phyloP scores from a whole-genome alignment of 2,797 vertebrate genomes.

The Poeciliopsis presidionis region DNA sequence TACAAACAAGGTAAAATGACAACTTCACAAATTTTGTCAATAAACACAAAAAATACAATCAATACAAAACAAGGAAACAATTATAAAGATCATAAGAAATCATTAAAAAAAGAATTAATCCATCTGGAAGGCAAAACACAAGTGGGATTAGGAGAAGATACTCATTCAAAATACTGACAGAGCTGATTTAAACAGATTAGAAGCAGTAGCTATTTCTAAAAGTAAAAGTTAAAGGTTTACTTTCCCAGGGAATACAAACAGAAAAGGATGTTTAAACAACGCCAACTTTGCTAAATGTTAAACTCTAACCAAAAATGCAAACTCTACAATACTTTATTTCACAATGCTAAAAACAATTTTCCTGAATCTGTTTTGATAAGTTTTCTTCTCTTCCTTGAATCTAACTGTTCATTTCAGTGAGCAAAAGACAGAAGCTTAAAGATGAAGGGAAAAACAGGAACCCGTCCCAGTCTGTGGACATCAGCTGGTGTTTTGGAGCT shows the following conservation, averaged over 20 bases:
- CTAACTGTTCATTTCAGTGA: conserved; percentile 1
- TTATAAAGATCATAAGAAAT: no score
- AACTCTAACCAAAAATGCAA: not conserved
- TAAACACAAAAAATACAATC: no score
- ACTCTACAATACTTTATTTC: not conserved
- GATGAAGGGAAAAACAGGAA: conserved; percentile 8
- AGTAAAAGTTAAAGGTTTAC: not conserved
- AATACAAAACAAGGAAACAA: no score
- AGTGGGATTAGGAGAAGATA: no score
- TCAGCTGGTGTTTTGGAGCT: conserved; percentile 69
- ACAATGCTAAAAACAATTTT: not conserved
- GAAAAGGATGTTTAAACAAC: not conserved
- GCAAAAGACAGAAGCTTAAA: conserved; percentile 11
- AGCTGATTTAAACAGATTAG: no score
- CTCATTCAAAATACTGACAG: no score
- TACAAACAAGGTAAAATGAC: no score
- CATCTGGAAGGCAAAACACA: no score
- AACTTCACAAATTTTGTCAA: no score
- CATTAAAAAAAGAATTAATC: no score
- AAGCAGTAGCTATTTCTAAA: not conserved
- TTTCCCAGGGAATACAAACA: not conserved
- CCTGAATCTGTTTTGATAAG: not conserved
- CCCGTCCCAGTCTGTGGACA: conserved; percentile 35
- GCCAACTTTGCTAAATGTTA: not conserved
- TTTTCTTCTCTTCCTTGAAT: not conserved